Base-by-base conservation (phyloP, 2,113 vertebrate genomes). In the Salvelinus namaycush region DNA sequence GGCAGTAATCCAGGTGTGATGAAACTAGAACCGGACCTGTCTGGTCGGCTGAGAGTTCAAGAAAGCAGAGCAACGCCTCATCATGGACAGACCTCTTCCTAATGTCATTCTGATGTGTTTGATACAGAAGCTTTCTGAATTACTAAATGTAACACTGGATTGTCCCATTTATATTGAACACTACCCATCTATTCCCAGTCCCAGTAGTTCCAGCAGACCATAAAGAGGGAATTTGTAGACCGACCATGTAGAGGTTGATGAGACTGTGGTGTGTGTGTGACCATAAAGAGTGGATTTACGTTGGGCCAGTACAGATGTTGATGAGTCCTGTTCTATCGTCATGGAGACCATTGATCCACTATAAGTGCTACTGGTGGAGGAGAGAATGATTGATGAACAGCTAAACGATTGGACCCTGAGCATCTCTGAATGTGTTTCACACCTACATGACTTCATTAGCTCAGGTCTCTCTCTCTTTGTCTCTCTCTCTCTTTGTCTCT, bases 321-420 rank as follows among this genome's bases (percentile, higher is more conserved):
- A 84, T 79, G 27, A 57, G 72, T 39, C 77, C 48, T 49, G 75
- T 70, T 74, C 62, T 65, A 24, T 59, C 8, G 57, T 60, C 79
- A 79, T n/a, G 62, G 73, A 72, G 83, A 74, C 64, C 79, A 70
- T 68, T 75, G 83, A 85, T 78, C 80, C 82, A 64, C 26, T n/a
- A 22, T 67, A 72, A 57, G 49, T 13, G 20, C 14, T 48, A 1
- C 68, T 77, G 76, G 74, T 73, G 54, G 54, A 11, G 51, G 16
- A 20, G 51, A 57, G 13, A 57, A 4, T 0, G 76, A 86, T 84
- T 78, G 34, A 82, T 87, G 74, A 54, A 3, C 9, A 48, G 60
- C 12, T 3, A 26, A 75, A 62, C 73, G 62, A 66, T 39, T 75
- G 64, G 18, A 14, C 8, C 11, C 22, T 24, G 22, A 13, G 44